Conservation (phyloP, 2,888 invertebrate species). For the Luffia ferchaultella region DNA sequence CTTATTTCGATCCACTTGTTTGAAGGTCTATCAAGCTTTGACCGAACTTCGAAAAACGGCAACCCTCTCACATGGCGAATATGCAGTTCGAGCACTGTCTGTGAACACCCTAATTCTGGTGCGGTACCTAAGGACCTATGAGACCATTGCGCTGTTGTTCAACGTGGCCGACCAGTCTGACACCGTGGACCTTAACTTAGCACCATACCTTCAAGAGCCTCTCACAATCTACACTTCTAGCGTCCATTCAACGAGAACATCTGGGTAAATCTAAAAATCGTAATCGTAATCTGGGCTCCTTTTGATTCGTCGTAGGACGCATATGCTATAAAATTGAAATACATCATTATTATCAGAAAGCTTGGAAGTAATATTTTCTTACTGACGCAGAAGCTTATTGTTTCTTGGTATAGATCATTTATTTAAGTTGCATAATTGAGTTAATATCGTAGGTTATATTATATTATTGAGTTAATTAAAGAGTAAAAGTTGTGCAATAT, state of each 20-base stretch:
- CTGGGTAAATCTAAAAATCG: constrained; percentile 23
- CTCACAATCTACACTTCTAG: constrained; percentile 33
- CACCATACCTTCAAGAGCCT: constrained; percentile 22
- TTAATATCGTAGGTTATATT: no score
- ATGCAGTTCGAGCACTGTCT: constrained; percentile 31
- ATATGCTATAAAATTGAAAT: no score
- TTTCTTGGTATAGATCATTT: no score
- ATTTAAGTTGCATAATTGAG: no score
- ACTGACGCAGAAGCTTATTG: no score
- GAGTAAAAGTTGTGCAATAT: no score
- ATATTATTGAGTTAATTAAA: no score
- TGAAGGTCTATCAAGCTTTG: constrained; percentile 66
- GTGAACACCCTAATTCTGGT: constrained; percentile 29
- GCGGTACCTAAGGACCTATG: constrained; percentile 28
- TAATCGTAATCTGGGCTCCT: background rate
- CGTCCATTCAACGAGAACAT: constrained; percentile 27
- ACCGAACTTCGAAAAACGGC: constrained; percentile 49
- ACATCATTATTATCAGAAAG: no score
- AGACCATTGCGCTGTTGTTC: constrained; percentile 45
- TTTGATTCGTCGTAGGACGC: no score
- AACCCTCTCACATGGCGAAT: constrained; percentile 40
- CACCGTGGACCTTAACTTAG: constrained; percentile 34
- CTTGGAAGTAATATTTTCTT: no score
- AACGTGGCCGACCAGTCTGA: constrained; percentile 54
- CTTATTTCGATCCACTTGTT: constrained; percentile 10